phyloP scores from a whole-genome alignment of 2,113 vertebrate species.

The Arizona elegans region DNA sequence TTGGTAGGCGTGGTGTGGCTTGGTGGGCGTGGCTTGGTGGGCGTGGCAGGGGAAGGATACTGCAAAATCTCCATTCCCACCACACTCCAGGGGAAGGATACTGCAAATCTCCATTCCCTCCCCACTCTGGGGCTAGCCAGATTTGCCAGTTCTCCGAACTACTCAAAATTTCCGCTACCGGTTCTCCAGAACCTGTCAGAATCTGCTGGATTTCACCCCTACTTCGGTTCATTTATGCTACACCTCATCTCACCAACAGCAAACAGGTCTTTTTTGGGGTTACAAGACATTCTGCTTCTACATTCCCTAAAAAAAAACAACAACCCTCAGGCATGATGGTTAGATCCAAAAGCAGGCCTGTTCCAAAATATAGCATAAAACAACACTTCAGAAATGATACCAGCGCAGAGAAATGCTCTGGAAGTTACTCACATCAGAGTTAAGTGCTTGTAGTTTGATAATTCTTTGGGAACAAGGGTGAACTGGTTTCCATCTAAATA shows the following conservation, averaged over 20 bases:
- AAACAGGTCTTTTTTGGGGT: not conserved
- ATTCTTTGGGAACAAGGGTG: constrained; percentile 91
- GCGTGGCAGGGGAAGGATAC: too few relatives aligned
- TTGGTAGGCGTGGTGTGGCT: too few relatives aligned
- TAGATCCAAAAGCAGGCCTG: not conserved
- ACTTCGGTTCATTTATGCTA: not conserved
- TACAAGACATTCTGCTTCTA: not conserved
- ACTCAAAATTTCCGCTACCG: too few relatives aligned
- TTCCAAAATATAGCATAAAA: constrained; percentile 22
- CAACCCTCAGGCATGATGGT: not conserved
- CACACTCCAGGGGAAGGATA: too few relatives aligned
- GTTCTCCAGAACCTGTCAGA: too few relatives aligned
- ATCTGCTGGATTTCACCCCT: too few relatives aligned
- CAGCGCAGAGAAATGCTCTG: not conserved
- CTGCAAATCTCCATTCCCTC: too few relatives aligned
- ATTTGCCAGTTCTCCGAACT: too few relatives aligned
- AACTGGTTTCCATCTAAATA: constrained; percentile 98
- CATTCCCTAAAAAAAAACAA: constrained; percentile 27
- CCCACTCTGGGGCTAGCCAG: too few relatives aligned
- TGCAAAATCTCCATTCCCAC: too few relatives aligned
- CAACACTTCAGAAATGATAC: not conserved
- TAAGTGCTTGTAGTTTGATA: constrained; percentile 95
- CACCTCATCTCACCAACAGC: not conserved
- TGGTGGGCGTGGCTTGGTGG: too few relatives aligned
- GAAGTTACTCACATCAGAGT: constrained; percentile 92